Base-by-base conservation (phyloP, 2,888 invertebrate genomes). In the Sphecodes monilicornis region DNA sequence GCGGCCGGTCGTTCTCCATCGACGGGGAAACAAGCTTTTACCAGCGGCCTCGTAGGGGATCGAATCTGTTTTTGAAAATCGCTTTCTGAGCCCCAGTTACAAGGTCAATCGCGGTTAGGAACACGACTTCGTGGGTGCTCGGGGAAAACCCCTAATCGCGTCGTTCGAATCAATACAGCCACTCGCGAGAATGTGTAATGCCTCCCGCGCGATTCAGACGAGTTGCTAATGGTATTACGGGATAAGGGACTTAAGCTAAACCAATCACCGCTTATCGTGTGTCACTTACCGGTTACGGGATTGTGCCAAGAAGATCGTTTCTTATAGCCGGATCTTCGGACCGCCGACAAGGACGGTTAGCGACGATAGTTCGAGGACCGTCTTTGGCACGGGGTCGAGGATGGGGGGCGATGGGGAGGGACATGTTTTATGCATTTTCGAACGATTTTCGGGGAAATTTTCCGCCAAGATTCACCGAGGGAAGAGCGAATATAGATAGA, bases 191-290 rank as follows among this genome's bases (percentile, higher is more conserved):
- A 26, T n/a, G 41, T 36, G 75, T 71, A 76, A 71, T 10, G 77
- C 32, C 18, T 29, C 29, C 16, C 39, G 72, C 60, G 41, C 78
- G 43, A 80, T 78, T 68, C 32, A 54, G 13, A 54, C 18, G 64
- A 74, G 71, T 71, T n/a, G 66, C 66, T 86, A 86, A 86, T 86
- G 64, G 78, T 70, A 85, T 85, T 78, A 77, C 66, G 46, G 71
- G 78, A 86, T 86, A 77, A 85, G 74, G 68, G 76, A 26, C 78
- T 86, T 85, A 78, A 76, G 81, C 57, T 84, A 82, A 85, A 85
- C 73, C 78, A 68, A 85, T 86, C 85, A 82, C 29, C 41, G 76
- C 74, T 86, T 78, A 82, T 85, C 85, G 82, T 73, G 57, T 74
- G 84, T 85, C 86, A 74, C 75, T 85, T 78, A 46, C 13, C 70